Evolutionary conservation across 2,113 vertebrate species (phyloP), one percentile per base, ranked within the genome.

Genomic region (Actinemys pallida): DNA sequence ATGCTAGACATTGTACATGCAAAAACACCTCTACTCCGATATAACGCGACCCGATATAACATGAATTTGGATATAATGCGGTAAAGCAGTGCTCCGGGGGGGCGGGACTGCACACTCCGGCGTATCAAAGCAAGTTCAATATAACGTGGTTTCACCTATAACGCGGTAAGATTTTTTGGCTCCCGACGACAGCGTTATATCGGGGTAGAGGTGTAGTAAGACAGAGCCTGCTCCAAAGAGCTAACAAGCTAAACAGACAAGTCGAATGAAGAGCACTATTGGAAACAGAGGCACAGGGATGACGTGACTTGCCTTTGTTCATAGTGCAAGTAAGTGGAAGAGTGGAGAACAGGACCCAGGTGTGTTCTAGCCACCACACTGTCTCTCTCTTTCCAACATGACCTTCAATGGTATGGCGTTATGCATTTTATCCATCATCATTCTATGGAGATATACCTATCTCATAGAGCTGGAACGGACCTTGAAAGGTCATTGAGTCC

Each of bases 161-260:
- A 45, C 6, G 45, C 45, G 45, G 45, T 45, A 45, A 45, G 45
- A 45, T 45, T 45, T 45, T 45, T 45, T 45, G 45, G 6, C 45
- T 5, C 45, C 45, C 45, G 45, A 45, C 45, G 45, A 45, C 45
- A 45, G 45, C 45, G 45, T 45, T 45, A 45, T 45, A 45, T 45
- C 45, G 45, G 45, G 45, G 45, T 45, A 45, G 45, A 45, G 45
- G 45, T 42, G 78, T 16, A 27, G 0, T 50, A 84, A 92, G 49
- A 47, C 25, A 78, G 11, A n/a, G 19, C 31, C 47, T 17, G 14
- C 8, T 10, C 25, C 52, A 54, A 25, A 39, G 72, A 89, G 4
- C 0, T 2, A 6, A 45, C 22, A 47, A 27, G 72, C 75, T 0
- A 1, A 35, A 2, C 17, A 54, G 4, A 75, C n/a, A 50, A 85